Conservation (phyloP, 2,113 vertebrate genomes). For the Ptilonorhynchus violaceus region DNA sequence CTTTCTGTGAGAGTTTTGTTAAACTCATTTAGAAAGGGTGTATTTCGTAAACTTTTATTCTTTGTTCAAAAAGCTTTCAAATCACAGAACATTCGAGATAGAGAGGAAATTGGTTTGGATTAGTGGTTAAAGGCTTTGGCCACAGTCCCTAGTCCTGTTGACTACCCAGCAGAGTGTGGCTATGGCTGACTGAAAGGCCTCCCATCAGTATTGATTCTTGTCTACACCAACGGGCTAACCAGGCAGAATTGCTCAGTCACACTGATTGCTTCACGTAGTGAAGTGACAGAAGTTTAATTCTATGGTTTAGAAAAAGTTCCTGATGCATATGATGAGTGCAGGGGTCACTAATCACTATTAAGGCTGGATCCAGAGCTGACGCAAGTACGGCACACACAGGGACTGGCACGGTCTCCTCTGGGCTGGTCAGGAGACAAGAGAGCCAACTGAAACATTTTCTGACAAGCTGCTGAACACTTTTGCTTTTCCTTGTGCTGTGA, state of each 20-base stretch:
- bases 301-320: neutral
- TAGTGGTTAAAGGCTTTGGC: neutral
- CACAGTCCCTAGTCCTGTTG: neutral
- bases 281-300: neutral
- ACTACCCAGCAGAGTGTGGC: neutral
- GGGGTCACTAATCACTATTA: neutral
- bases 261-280: neutral
- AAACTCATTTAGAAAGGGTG: neutral
- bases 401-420: neutral
- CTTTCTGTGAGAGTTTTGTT: neutral
- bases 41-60: neutral
- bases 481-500: neutral
- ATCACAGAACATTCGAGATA: neutral
- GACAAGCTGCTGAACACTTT: neutral
- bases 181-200: neutral
- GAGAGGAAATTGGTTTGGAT: neutral
- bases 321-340: neutral
- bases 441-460: neutral
- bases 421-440: neutral
- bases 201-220: neutral
- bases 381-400: fast-evolving
- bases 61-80: neutral
- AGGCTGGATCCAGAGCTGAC: neutral
- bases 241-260: neutral
- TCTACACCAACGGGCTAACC: neutral